A percentile compares a stretch with the other conserved stretches of the same genome.
Conservation (phyloP, 2,113 vertebrate species). For the Oenanthe melanoleuca region DNA sequence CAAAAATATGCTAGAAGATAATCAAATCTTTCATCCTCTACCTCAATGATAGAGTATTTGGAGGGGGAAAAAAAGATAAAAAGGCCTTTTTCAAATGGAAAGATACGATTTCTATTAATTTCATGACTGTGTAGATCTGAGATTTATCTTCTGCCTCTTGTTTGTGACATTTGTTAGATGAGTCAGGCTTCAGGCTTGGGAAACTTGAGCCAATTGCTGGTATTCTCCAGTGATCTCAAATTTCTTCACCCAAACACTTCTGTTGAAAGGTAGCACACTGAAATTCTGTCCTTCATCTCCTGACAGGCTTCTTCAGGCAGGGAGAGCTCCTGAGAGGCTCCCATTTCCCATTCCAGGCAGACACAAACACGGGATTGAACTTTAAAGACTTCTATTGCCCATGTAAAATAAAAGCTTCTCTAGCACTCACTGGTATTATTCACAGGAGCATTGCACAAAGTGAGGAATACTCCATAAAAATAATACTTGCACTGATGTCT, state of each 20-base stretch:
- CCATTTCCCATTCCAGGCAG: not conserved
- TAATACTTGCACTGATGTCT: not conserved
- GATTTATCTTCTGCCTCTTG: not conserved
- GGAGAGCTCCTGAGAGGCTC: not conserved
- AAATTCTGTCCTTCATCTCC: not conserved
- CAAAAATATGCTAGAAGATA: not conserved
- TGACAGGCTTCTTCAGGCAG: not conserved
- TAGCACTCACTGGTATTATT: not conserved
- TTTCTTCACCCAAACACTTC: not conserved
- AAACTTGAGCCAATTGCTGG: not conserved
- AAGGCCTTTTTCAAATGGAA: not conserved
- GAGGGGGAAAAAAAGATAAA: rapidly evolving
- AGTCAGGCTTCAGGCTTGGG: not conserved
- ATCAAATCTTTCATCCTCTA: not conserved
- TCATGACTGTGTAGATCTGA: not conserved
- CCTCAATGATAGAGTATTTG: not conserved
- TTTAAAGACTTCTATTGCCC: not conserved
- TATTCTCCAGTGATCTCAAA: not conserved
- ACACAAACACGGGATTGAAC: not conserved
- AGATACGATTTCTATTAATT: not conserved
- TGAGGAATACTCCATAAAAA: not conserved
- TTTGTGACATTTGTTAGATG: not conserved
- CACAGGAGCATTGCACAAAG: not conserved
- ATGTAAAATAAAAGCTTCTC: not conserved
- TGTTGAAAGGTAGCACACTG: not conserved